Base-by-base conservation (phyloP, 1,140 invertebrate genomes). In the Parapsyche elsis region DNA sequence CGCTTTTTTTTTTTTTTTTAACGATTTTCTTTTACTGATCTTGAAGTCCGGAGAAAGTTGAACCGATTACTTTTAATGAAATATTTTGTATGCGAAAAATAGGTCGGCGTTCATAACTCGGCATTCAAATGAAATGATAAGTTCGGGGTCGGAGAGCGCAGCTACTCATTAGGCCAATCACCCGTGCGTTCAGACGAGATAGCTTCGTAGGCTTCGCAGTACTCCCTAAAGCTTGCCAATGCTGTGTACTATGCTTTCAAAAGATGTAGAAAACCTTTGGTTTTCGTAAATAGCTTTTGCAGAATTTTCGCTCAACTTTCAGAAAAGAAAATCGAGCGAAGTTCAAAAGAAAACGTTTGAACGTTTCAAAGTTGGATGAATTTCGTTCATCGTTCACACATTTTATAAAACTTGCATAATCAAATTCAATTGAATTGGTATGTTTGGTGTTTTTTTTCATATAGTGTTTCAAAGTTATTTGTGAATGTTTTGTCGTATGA, bases 81-180 rank as follows among this genome's bases (percentile, higher is more conserved):
- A 75, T 75, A 75, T 75, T 75, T 81, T 78, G 64, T 74, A 81
- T 81, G 80, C 80, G 71, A 81, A 81, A 81, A 78, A 81, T 78
- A 30, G 49, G 67, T 12, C 74, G 74, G 64, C 30, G 76, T 53
- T 78, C 80, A 76, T 81, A 81, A 75, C 67, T 67, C 78, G 70
- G 70, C 64, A 79, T 71, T 78, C 80, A 81, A 81, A 78, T 81
- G 76, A 81, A 78, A 78, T 81, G 79, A 53, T 30, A 44, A 26
- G 30, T 80, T 26, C 44, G 49, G 67, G 9, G 21, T 9, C 64
- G 46, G 19, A 45, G 38, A 53, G 19, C 49, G 12, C 73, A 61
- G 71, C 73, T 49, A 46, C 76, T 81, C 80, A 78, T 81, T 81
- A 81, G 76, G 70, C 70, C 80, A 78, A 78, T 78, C 76, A 71